Base-by-base conservation (phyloP, 2,113 vertebrate genomes). In the Prietella phreatophila region DNA sequence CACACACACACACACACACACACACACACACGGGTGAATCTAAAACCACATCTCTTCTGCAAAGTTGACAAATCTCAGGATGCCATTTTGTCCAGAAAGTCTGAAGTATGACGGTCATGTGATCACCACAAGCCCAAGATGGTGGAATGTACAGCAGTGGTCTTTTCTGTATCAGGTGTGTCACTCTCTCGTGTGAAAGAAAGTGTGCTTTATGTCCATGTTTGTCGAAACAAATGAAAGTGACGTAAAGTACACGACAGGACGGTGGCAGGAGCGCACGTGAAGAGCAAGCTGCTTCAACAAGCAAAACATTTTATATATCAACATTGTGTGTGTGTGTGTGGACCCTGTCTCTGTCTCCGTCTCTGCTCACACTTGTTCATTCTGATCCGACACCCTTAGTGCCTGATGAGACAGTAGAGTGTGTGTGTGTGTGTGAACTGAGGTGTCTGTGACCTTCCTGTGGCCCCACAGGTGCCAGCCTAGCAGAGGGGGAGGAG, bases 321-420 rank as follows among this genome's bases (percentile, higher is more conserved):
- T 71, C 17, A 71, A 9, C 7, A 71, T 36, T 36, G 20, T 6
- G 6, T 36, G 6, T 30, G n/a, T 20, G 2, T 20, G 15, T 9
- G 8, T 9, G 33, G 71, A 42, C 71, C 10, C 33, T 22, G 17
- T 73, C 17, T 39, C 19, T 69, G 30, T 69, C 30, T 69, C 67
- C 4, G 15, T 75, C 71, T 73, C 71, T 22, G 71, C 36, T 58
- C 84, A 39, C 42, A 63, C 61, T 55, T 82, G 69, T 83, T 87
- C 73, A 88, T 88, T 88, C 71, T 56, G 73, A 86, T 90, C 84
- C 79, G 78, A 83, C 89, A 87, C 89, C 79, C 58, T 17, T 53
- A 3, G 50, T 85, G 86, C 83, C 83, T 33, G 84, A 78, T 82
- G 79, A 85, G 80, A 85, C 83, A 63, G 58, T 6, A 50, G 58